A percentile compares a stretch with the other conserved stretches of the same genome.
These are phyloP conservation scores for Sebastes miniatus DNA, from an alignment of 2,797 vertebrate genomes.

Conservation along the genomic window DNA sequence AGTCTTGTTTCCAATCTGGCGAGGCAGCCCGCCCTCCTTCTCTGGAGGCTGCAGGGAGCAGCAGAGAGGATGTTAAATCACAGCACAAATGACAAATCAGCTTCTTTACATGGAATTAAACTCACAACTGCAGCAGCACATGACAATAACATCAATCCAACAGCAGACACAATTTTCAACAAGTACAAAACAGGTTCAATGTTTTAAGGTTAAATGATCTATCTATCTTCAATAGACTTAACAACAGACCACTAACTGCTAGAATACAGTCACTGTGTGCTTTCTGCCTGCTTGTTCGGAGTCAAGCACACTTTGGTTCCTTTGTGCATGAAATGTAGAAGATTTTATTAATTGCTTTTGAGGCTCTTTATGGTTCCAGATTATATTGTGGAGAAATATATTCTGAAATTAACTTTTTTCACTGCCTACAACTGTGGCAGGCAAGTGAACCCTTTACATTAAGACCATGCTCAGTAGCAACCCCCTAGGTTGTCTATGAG, in stretches of 20 bases:
- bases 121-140: not conserved
- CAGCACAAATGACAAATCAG: not conserved
- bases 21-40: conserved; percentile 91
- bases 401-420: too few relatives aligned
- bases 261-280: not conserved
- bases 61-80: not conserved
- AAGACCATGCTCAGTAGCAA: too few relatives aligned
- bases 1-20: conserved; percentile 97
- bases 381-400: too few relatives aligned
- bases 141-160: not conserved
- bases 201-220: not conserved
- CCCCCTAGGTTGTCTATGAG: too few relatives aligned
- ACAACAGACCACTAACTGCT: not conserved
- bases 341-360: too few relatives aligned
- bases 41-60: conserved; percentile 86
- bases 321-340: too few relatives aligned
- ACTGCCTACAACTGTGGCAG: too few relatives aligned
- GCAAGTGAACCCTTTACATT: too few relatives aligned
- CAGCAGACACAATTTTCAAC: not conserved
- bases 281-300: not conserved
- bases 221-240: not conserved
- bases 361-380: too few relatives aligned
- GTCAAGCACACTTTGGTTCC: not conserved
- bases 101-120: not conserved
- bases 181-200: not conserved